A percentile compares a stretch with the other conserved stretches of the same genome.
phyloP scores from a whole-genome alignment of 2,888 invertebrate genomes.

The Idaea biselata region DNA sequence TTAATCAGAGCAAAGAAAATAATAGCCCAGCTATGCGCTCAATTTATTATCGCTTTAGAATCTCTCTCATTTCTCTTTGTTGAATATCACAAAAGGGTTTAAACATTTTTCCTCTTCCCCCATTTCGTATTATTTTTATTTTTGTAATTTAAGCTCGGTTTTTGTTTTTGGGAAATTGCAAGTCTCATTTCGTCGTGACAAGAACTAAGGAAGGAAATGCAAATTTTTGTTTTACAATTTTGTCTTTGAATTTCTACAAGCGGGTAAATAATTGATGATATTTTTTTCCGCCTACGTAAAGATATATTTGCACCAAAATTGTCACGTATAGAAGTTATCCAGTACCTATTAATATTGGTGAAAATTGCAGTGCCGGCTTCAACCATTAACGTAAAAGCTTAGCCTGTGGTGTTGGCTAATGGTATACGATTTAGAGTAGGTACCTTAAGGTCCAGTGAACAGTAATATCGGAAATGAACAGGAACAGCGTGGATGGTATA shows the following conservation, averaged over 20 bases:
- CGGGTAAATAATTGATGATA: neutral
- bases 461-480: conserved; percentile 38
- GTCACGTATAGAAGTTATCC: conserved; percentile 4
- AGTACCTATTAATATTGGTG: conserved; percentile 7
- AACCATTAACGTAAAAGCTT: conserved; percentile 52
- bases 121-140: conserved; percentile 20
- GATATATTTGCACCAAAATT: neutral
- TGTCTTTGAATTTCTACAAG: conserved; percentile 11
- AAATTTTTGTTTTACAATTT: conserved; percentile 20
- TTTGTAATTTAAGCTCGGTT: conserved; percentile 25
- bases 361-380: conserved; percentile 30
- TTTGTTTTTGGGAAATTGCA: conserved; percentile 27
- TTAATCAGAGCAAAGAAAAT: conserved; percentile 47
- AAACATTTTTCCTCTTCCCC: conserved; percentile 32
- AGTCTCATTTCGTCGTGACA: conserved; percentile 9
- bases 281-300: neutral
- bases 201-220: conserved; percentile 4
- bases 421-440: conserved; percentile 44
- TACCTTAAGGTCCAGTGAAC: neutral
- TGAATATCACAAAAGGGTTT: conserved; percentile 48
- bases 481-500: neutral
- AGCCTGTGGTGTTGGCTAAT: conserved; percentile 38
- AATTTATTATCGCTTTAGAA: conserved; percentile 53
- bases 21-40: conserved; percentile 44
- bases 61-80: conserved; percentile 45